Evolutionary conservation across 2,888 invertebrate species (phyloP), one percentile per base, ranked within the genome.

Genomic region (Atrina japonica): DNA sequence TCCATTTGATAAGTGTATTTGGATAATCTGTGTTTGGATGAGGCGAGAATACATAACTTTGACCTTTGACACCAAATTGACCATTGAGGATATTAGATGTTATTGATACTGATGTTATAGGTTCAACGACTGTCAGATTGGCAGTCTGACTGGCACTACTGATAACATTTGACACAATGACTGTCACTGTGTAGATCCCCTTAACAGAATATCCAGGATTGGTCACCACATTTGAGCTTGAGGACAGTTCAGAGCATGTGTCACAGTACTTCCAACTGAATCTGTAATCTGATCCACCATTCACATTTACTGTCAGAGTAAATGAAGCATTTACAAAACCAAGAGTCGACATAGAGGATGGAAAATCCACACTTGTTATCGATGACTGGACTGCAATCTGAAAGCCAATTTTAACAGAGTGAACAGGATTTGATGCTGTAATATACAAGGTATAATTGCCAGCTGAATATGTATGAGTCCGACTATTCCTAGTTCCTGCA

Each of bases 371-470:
- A 35, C 23, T 40, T 2, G 59, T 69, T 11, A 81, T 59, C 1
- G 30, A n/a, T 9, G 58, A 64, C 53, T 80, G 74, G 9, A 75
- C 79, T 40, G 75, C 60, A 9, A 79, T 52, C 23, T 64, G 70
- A n/a, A 72, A 35, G 14, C 30, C 40, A 18, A 21, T 23, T 7
- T 27, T 40, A 1, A 41, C 41, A 11, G 49, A 40, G 29, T 55
- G 50, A 11, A 78, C 77, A 27, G 40, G 49, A 56, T 77, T 80
- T 6, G 21, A 55, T 14, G 73, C 80, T 11, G 27, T 73, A 2
- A 83, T 76, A 6, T 61, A 60, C 9, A 85, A 50, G 1, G 50
- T 80, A 50, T 77, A 75, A 11, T 30, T 49, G 5, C 70, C 75
- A 41, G 52, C 11, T 0, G 59, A 25, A 45, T 77, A 83, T 1